Evolutionary conservation across 2,888 invertebrate genomes (phyloP).

Genomic region (Drosophila anceps): DNA sequence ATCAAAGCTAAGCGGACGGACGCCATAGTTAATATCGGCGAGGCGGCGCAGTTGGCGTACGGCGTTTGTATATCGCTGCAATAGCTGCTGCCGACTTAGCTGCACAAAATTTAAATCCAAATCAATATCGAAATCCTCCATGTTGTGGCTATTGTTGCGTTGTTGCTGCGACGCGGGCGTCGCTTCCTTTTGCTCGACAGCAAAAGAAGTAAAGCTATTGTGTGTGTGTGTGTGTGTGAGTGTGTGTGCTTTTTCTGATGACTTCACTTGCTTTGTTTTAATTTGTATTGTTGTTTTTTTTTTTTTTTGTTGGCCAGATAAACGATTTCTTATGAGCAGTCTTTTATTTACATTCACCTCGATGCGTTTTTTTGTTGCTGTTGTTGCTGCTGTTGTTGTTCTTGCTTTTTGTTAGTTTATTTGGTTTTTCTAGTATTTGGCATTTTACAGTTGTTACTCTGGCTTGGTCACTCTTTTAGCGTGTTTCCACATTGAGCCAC

Average conservation of each 20-base stretch:
- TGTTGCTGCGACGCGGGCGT: constrained; percentile 24
- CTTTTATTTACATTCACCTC: constrained; percentile 50
- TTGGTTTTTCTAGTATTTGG: constrained; percentile 29
- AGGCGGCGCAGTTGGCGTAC: constrained; percentile 87
- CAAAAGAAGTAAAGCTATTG: background rate
- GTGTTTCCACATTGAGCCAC: background rate
- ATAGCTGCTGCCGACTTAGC: constrained; percentile 81
- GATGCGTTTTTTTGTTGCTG: constrained; percentile 12
- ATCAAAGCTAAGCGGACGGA: constrained; percentile 88
- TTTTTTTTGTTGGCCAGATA: constrained; percentile 1
- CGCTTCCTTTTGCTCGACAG: constrained; percentile 10
- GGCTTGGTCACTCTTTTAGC: constrained; percentile 24
- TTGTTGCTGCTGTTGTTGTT: constrained; percentile 33
- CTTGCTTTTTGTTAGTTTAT: constrained; percentile 1
- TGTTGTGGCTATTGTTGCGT: constrained; percentile 23
- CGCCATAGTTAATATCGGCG: constrained; percentile 87
- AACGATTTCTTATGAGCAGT: constrained; percentile 4
- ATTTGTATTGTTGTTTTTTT: background rate
- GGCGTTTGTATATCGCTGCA: constrained; percentile 87
- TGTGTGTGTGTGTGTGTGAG: background rate
- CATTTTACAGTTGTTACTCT: background rate
- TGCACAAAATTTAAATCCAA: constrained; percentile 71
- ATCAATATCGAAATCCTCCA: constrained; percentile 72
- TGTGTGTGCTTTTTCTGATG: background rate
- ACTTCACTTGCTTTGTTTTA: constrained; percentile 16